These are phyloP conservation scores for Lophius americanus DNA, from an alignment of 2,797 vertebrate genomes.

Conservation along the genomic window DNA sequence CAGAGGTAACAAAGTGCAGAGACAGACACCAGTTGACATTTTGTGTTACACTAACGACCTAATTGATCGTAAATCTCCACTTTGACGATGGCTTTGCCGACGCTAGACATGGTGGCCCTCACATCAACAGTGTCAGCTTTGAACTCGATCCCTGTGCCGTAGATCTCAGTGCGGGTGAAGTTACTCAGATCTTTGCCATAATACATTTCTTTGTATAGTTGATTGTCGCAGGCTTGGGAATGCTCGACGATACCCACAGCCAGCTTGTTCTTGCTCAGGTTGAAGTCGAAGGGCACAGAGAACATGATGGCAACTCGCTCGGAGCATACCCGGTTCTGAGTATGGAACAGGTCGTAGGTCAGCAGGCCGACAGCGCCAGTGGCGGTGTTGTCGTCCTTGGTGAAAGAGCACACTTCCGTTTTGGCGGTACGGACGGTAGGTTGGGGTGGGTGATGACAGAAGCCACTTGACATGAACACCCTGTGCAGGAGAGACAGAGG, in stretches of 20 bases:
- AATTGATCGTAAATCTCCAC: conserved; percentile 75
- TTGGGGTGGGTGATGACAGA: conserved; percentile 74
- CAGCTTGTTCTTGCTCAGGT: conserved; percentile 75
- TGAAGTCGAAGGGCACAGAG: conserved; percentile 75
- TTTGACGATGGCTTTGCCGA: conserved; percentile 77
- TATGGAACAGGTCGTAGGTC: conserved; percentile 78
- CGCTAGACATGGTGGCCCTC: conserved; percentile 74
- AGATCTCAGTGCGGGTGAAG: conserved; percentile 45
- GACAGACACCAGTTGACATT: background rate
- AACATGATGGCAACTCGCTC: conserved; percentile 75
- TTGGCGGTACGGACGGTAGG: conserved; percentile 61
- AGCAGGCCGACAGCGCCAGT: conserved; percentile 70
- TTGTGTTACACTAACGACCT: conserved; percentile 37
- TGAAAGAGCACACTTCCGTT: conserved; percentile 76
- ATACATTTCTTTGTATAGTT: conserved; percentile 75
- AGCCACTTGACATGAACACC: conserved; percentile 76
- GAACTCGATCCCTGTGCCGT: conserved; percentile 55
- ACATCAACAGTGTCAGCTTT: conserved; percentile 46
- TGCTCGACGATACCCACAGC: conserved; percentile 66
- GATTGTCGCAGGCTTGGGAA: conserved; percentile 64
- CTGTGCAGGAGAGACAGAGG: conserved; percentile 47
- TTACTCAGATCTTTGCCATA: conserved; percentile 66
- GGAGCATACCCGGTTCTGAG: conserved; percentile 49
- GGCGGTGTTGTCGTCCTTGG: conserved; percentile 75
- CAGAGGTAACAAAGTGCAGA: conserved; percentile 20